A percentile compares a stretch with the other conserved stretches of the same genome.
Conservation (phyloP, 2,888 invertebrate genomes). For the Mesorhabditis sp. region DNA sequence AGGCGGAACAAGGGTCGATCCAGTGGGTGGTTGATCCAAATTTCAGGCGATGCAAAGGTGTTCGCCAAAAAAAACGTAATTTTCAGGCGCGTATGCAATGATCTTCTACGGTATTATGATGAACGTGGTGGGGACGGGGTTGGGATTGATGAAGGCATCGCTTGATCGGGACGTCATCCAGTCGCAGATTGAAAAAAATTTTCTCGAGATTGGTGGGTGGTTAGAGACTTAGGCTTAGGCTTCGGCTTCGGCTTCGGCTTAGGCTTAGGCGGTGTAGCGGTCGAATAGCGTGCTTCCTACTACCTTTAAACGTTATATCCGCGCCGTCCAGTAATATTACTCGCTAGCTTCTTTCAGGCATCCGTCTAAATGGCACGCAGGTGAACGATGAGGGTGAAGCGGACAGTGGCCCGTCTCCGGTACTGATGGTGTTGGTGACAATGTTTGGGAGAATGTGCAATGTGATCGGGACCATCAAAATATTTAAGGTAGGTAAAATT, state of each 20-base stretch:
- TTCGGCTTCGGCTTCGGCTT: too few species aligned
- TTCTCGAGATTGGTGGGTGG: background rate
- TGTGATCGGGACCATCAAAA: background rate
- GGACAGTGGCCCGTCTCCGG: background rate
- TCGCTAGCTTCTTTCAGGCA: too few species aligned
- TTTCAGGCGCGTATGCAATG: constrained; percentile 1
- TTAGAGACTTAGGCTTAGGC: too few species aligned
- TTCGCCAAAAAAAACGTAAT: background rate
- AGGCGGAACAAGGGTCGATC: background rate
- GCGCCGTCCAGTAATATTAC: too few species aligned
- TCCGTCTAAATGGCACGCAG: background rate
- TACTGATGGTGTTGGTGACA: background rate
- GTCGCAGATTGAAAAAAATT: background rate
- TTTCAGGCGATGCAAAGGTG: too few species aligned
- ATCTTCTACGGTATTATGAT: background rate
- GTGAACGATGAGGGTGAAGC: background rate
- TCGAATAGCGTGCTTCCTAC: too few species aligned
- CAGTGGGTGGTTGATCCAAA: background rate
- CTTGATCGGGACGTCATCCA: constrained; percentile 6
- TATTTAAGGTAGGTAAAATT: background rate
- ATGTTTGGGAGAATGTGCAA: background rate
- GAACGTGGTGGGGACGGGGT: constrained; percentile 2
- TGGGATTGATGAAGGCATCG: background rate
- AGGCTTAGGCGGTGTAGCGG: too few species aligned
- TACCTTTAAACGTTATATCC: too few species aligned